Conservation (phyloP, 2,888 invertebrate species). For the Colostygia pectinataria region DNA sequence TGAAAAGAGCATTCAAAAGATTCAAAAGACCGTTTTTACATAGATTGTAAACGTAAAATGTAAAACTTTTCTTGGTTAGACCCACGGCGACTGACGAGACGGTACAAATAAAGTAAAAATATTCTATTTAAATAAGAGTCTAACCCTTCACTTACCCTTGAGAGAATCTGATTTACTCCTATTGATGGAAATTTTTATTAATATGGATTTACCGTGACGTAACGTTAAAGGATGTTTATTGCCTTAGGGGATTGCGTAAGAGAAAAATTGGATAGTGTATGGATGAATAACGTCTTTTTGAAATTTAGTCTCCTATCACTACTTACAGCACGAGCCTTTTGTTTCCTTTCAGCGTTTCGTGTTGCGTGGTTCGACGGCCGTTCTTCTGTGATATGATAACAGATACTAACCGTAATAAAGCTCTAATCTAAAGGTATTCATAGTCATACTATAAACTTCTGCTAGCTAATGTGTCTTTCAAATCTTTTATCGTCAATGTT, state of each 20-base stretch:
- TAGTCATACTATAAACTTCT: no score
- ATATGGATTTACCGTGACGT: slow-evolving; percentile 5
- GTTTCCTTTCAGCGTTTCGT: no score
- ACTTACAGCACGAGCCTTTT: slow-evolving; percentile 2
- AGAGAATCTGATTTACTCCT: slow-evolving; percentile 14
- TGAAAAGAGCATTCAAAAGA: slow-evolving; percentile 8
- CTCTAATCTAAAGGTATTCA: no score
- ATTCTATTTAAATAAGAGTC: slow-evolving; percentile 14
- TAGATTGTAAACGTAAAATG: no score
- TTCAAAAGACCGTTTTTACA: slow-evolving; percentile 4
- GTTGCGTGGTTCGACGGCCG: no score
- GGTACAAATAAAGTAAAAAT: slow-evolving; percentile 5
- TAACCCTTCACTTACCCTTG: slow-evolving; percentile 17
- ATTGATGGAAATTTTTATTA: slow-evolving; percentile 11
- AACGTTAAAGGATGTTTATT: slow-evolving; percentile 12
- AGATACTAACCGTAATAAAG: no score
- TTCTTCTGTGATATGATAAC: no score
- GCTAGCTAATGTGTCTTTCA: no score
- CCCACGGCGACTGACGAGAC: neutral
- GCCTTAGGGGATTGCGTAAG: slow-evolving; percentile 7
- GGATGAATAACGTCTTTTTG: slow-evolving; percentile 5
- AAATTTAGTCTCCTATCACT: slow-evolving; percentile 6
- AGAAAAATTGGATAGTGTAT: slow-evolving; percentile 6
- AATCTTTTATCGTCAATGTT: no score
- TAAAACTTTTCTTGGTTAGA: no score